Evolutionary conservation across 2,888 invertebrate genomes (phyloP).

Genomic region (Drosophila testacea): DNA sequence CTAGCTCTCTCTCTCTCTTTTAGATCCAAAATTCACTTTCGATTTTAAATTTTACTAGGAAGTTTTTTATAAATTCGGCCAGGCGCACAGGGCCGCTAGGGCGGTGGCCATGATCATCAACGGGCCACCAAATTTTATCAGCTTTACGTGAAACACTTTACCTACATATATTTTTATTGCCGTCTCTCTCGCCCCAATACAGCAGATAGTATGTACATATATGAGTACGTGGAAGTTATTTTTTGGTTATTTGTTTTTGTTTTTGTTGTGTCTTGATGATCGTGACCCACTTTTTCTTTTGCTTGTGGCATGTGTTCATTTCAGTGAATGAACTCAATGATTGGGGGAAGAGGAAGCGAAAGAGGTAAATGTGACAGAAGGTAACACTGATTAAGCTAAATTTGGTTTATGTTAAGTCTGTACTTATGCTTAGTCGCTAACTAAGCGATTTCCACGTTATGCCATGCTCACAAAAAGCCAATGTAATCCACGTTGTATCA

Average conservation of each 20-base stretch:
- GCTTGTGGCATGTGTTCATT: conserved; percentile 8
- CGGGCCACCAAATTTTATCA: conserved; percentile 37
- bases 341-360: too few species aligned
- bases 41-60: conserved; percentile 76
- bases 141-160: conserved; percentile 19
- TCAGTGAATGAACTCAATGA: background rate
- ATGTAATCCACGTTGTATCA: conserved; percentile 71
- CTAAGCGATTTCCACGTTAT: conserved; percentile 15
- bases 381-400: conserved; percentile 10
- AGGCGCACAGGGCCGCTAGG: conserved; percentile 67
- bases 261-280: conserved; percentile 33
- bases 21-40: conserved; percentile 66
- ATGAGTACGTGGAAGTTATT: conserved; percentile 10
- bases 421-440: conserved; percentile 9
- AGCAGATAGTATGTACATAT: background rate
- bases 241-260: conserved; percentile 8
- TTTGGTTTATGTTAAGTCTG: conserved; percentile 11
- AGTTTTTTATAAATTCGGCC: conserved; percentile 75
- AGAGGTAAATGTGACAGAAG: background rate
- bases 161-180: conserved; percentile 14
- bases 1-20: conserved; percentile 3
- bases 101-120: conserved; percentile 27
- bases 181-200: conserved; percentile 46
- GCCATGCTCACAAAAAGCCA: conserved; percentile 49
- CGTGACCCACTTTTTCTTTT: conserved; percentile 62